Base-by-base conservation (phyloP, 2,113 vertebrate genomes). In the Ptyas mucosa region DNA sequence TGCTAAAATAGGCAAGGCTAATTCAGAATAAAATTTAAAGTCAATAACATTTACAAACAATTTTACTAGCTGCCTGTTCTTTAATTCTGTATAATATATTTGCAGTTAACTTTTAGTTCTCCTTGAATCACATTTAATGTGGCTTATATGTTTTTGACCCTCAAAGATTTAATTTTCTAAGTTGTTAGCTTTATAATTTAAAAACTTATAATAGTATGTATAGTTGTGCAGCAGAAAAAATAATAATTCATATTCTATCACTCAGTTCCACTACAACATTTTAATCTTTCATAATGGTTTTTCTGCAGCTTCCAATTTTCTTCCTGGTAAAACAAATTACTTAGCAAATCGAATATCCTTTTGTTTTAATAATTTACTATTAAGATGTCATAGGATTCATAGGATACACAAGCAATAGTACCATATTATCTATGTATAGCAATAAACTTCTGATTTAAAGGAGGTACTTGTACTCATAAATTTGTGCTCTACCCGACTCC, bases 341-440 rank as follows among this genome's bases (percentile, higher is more conserved):
- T 97, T 97, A 97, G 96, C 95, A 96, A 97, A 96, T 95, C 92
- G 96, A 97, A 96, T 96, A 96, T 97, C 96, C 96, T 97, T 95
- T 96, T 97, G 96, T 96, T 97, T 96, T 96, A 97, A 97, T 97
- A 97, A 97, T 97, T 97, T 97, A 96, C 96, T 97, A 97, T 96
- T 97, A 97, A 97, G 97, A 97, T 97, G 96, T 96, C 97, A 97
- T 96, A 97, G 96, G 96, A 95, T 96, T 97, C 75, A 69, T n/a
- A n/a, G 96, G 95, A 96, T 97, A 96, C 96, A 97, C 96, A 97
- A 95, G 95, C 93, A 94, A 96, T 95, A 97, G 96, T 96, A 95
- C 34, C 75, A 43, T 1, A 39, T 81, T 95, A 97, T 94, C 95
- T 95, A 96, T 94, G 95, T 96, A 96, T 94, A 95, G 94, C 94